These are phyloP conservation scores for Eurois occulta DNA, from an alignment of 2,888 invertebrate species.

Conservation along the genomic window DNA sequence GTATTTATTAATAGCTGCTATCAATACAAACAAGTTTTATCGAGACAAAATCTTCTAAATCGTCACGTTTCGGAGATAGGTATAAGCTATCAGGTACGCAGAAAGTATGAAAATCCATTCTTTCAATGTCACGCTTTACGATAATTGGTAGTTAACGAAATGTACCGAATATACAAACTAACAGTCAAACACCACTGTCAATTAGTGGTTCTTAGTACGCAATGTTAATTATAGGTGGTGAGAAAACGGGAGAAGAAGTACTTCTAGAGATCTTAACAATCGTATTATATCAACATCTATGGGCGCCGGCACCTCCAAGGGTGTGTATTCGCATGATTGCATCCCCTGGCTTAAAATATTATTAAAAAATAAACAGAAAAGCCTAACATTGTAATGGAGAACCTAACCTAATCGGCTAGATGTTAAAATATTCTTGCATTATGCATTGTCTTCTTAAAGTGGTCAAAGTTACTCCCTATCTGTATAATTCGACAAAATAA, in stretches of 20 bases:
- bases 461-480: background rate
- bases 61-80: background rate
- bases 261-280: background rate
- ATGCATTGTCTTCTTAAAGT: background rate
- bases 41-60: background rate
- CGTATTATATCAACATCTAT: background rate
- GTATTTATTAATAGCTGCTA: background rate
- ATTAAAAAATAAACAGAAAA: background rate
- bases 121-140: background rate
- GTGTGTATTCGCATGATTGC: constrained; percentile 4
- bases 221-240: background rate
- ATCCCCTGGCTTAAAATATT: background rate
- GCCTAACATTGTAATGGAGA: constrained; percentile 2
- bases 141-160: background rate
- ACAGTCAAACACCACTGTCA: background rate
- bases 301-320: background rate
- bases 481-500: background rate
- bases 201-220: background rate
- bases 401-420: background rate
- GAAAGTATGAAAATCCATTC: background rate
- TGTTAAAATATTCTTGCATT: background rate
- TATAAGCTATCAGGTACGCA: background rate
- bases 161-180: background rate
- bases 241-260: background rate
- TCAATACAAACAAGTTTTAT: background rate